phyloP scores from a whole-genome alignment of 2,113 vertebrate species.

The Cranoglanis bouderius region DNA sequence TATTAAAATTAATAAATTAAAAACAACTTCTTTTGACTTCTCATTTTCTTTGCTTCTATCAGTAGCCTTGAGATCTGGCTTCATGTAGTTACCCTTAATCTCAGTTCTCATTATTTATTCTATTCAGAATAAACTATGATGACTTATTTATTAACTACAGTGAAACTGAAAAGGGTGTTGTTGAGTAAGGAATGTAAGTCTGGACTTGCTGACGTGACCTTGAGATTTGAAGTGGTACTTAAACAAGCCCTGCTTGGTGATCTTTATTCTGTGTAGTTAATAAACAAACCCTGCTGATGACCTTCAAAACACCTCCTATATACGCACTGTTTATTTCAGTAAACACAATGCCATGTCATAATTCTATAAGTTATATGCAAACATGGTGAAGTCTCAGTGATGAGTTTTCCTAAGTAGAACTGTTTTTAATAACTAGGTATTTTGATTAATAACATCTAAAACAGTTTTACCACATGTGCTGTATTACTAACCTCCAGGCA shows the following conservation, averaged over 20 bases:
- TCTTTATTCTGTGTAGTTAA: background rate
- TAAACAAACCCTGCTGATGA: constrained; percentile 11
- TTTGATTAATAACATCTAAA: background rate
- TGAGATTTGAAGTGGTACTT: background rate
- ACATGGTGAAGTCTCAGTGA: background rate
- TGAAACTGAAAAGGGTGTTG: no score
- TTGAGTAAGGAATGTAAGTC: background rate
- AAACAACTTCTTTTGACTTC: background rate
- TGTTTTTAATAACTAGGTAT: background rate
- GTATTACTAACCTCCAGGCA: background rate
- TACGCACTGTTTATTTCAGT: background rate
- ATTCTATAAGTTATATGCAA: background rate
- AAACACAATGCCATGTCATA: background rate
- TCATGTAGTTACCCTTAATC: background rate
- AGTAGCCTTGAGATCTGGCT: background rate
- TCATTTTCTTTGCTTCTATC: background rate
- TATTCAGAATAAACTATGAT: background rate
- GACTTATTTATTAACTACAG: background rate
- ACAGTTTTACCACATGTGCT: background rate
- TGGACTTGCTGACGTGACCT: background rate
- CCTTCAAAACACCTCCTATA: background rate
- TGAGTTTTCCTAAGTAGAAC: background rate
- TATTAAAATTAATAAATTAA: no score
- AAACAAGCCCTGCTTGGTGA: background rate
- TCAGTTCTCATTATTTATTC: background rate